Evolutionary conservation across 2,113 vertebrate genomes (phyloP).

Genomic region (Catharus bicknelli): DNA sequence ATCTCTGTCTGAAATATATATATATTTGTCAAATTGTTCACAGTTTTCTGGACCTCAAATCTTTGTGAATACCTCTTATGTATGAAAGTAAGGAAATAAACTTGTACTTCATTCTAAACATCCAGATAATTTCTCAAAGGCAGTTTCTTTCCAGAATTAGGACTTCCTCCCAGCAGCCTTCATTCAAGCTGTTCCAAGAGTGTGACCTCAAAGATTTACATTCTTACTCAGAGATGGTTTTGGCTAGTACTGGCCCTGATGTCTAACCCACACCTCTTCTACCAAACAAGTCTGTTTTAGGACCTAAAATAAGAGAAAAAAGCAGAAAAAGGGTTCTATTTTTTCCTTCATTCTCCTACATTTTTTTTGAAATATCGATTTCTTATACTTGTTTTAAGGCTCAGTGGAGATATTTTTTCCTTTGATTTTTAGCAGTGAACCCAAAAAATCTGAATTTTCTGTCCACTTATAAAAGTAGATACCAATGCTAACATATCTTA

Average conservation of each 20-base stretch:
- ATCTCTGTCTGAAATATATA: not conserved
- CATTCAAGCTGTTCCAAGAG: not conserved
- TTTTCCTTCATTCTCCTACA: not conserved
- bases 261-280: not conserved
- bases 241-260: not conserved
- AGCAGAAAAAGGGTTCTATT: not conserved
- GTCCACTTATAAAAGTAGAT: not conserved
- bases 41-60: not conserved
- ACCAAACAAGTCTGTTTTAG: not conserved
- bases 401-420: not conserved
- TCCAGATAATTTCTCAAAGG: not conserved
- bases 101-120: not conserved
- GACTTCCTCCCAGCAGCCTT: not conserved
- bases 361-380: not conserved
- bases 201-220: not conserved
- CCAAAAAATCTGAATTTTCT: not conserved
- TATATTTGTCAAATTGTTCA: not conserved
- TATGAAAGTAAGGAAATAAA: not conserved
- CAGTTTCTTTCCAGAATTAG: not conserved
- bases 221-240: not conserved
- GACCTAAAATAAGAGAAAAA: accelerated
- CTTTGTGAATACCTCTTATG: not conserved
- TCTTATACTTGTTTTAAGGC: not conserved
- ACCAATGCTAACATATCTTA: not conserved
- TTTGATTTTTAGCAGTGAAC: not conserved